Evolutionary conservation across 1,140 invertebrate species (phyloP), one percentile per base, ranked within the genome.

Genomic region (Temnothorax curvispinosus): DNA sequence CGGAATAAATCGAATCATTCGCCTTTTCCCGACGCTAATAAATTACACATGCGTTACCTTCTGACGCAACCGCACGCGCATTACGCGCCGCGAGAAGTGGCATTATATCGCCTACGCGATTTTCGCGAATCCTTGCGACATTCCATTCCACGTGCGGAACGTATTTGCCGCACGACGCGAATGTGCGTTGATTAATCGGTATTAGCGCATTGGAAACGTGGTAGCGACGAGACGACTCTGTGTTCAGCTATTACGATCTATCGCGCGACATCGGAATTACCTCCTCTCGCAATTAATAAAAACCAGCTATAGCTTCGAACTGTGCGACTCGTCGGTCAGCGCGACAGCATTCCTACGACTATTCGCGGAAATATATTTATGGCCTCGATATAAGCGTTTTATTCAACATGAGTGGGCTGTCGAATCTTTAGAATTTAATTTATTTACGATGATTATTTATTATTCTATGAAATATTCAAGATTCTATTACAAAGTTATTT

Each of bases 1-100:
- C 44, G 54, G 54, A 75, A 84, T 75, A 84, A 84, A 84, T 84
- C 69, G 80, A 84, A 75, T 84, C 80, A 60, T 74, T 84, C 44
- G 44, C 41, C 64, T 81, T 47, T 71, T 44, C 15, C 18, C 64
- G 65, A 71, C 69, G 80, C 27, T 47, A 82, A 82, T 82, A 82
- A 82, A 82, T 82, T 82, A 82, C 54, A 21, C 32, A 75, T 74
- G 54, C 80, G 69, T 84, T 84, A 82, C 41, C 41, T 82, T 18
- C 27, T 74, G 67, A 82, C 69, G 80, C 80, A 84, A 75, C 41
- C 38, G 52, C 47, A 41, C 78, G 64, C 44, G 76, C 9, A 52
- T 58, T 80, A 65, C 32, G n/a, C 4, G 75, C 56, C 38, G 35
- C 6, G 65, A 15, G 54, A 76, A 60, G 60, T 38, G 44, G 47